Evolutionary conservation across 2,888 invertebrate genomes (phyloP).

Genomic region (Caprella mutica): DNA sequence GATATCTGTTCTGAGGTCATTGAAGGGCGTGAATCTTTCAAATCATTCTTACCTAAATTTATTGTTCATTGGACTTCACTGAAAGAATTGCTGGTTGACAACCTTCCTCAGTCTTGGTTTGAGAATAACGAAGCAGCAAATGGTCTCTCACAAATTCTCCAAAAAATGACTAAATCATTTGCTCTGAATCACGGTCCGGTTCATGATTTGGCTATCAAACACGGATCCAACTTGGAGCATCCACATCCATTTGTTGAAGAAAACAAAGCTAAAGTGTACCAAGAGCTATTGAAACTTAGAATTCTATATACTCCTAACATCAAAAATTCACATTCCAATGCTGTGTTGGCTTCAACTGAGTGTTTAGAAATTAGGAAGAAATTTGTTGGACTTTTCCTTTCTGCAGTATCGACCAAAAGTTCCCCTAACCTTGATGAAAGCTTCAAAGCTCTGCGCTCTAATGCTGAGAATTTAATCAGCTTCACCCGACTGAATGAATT

Average conservation of each 20-base stretch:
- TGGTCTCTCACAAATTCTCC: constrained; percentile 4
- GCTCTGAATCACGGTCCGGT: constrained; percentile 17
- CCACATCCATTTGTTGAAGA: constrained; percentile 11
- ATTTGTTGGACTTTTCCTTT: too few species aligned
- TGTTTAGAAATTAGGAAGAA: too few species aligned
- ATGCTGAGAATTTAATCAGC: too few species aligned
- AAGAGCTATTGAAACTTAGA: too few species aligned
- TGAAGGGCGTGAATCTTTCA: constrained; percentile 12
- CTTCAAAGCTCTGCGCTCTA: too few species aligned
- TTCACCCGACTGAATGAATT: too few species aligned
- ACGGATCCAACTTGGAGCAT: constrained; percentile 3
- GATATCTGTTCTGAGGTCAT: constrained; percentile 14
- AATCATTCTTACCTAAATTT: constrained; percentile 25
- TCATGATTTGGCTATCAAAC: constrained; percentile 15
- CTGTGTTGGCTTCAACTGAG: too few species aligned
- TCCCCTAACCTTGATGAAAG: too few species aligned
- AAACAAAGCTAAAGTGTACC: background rate
- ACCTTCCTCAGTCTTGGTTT: constrained; percentile 23
- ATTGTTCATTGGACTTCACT: constrained; percentile 31
- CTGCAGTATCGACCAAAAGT: too few species aligned
- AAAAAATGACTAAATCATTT: constrained; percentile 13
- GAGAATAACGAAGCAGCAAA: background rate
- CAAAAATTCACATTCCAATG: too few species aligned
- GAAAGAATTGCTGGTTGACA: constrained; percentile 19
- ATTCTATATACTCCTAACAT: too few species aligned